Evolutionary conservation across 2,888 invertebrate species (phyloP), one percentile per base, ranked within the genome.

Genomic region (Pediacus dermestoides): DNA sequence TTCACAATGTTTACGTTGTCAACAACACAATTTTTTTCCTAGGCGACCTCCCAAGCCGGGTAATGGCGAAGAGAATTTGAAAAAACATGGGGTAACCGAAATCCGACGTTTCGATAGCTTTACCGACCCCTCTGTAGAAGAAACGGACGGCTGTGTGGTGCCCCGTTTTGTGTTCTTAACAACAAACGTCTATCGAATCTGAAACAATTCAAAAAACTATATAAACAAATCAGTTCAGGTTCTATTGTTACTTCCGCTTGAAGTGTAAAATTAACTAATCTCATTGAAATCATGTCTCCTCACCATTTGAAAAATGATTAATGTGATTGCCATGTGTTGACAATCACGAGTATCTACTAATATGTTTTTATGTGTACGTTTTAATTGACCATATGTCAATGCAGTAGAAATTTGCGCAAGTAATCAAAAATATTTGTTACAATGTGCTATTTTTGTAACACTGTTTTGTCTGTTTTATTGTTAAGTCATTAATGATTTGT

Each of bases 71-170:
- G 30, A 70, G 51, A 44, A 68, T 55, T 55, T 65, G 61, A 52
- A 65, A 63, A 58, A 68, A 64, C 68, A 68, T 68, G 63, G 67
- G 68, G 58, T 67, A 66, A 42, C 60, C 61, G 56, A 61, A 52
- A 41, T 60, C 55, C 48, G 60, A 60, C 64, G 64, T 64, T 53
- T 58, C 62, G 60, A 60, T 35, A 34, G 37, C 33, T 41, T 38
- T 25, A 39, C 37, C 36, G 39, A 35, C 42, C 30, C 32, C 18
- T 40, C 37, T 37, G 37, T 30, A 39, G 34, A 42, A 34, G 14
- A 33, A 36, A 35, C 33, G 41, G 35, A 38, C 21, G 26, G 33
- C 26, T 25, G 31, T 41, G 39, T 42, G 37, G 15, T 43, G 38
- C 46, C 44, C 52, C 48, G 50, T 52, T 44, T 48, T 52, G 52